Base-by-base conservation (phyloP, 2,113 vertebrate species). In the Motacilla tschutschensis region DNA sequence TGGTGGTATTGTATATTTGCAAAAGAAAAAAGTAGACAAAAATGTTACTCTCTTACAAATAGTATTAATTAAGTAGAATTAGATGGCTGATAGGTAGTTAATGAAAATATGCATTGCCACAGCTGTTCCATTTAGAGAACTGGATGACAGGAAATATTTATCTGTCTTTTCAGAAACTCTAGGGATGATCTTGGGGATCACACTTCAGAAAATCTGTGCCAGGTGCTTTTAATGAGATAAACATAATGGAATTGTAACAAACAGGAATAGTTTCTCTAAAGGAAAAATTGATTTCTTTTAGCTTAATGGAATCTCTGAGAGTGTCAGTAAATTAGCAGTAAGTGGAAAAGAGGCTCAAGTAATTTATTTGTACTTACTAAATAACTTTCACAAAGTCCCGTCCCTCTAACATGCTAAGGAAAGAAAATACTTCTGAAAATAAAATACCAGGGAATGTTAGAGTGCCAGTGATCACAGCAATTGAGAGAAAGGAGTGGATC, bases 161-260 rank as follows among this genome's bases (percentile, higher is more conserved):
- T 72, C 67, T 75, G 29, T 62, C 66, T 81, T 83, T 83, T 76
- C 54, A 91, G 67, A 75, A 93, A 51, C 21, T 36, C n/a, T 50
- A 26, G 55, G 28, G 58, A 69, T 76, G 40, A 81, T 81, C 47
- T 59, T 55, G 33, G 51, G 74, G 82, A 75, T 76, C 79, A 19
- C 17, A 54, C 41, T 55, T 65, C 40, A 59, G 55, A 78, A 93
- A 88, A 85, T 89, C 53, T 83, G 33, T 79, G 60, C 73, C 57
- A 93, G 76, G 48, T 71, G 53, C 35, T 76, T 84, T 66, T 82
- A 88, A 82, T 76, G 59, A 91, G 51, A 79, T 63, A 78, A 86
- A 76, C 5, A 0, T 54, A 64, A 85, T 58, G 33, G 25, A 59
- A 70, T 33, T 87, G 36, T 25, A 81, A 41, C 14, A 79, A 81